phyloP scores from a whole-genome alignment of 2,113 vertebrate genomes.

The Chionis minor region DNA sequence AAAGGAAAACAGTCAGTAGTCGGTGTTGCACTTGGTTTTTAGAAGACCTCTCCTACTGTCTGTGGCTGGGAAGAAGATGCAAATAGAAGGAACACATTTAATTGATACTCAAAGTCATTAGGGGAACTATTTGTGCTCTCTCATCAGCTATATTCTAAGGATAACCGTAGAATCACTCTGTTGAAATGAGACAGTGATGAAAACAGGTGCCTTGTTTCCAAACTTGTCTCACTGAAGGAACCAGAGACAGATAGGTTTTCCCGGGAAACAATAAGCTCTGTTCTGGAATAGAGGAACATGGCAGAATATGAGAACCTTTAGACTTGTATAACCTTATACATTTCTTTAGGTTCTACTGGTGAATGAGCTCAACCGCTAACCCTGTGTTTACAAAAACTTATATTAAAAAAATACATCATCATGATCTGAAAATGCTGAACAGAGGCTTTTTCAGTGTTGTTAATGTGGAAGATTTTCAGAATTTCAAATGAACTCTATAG shows the following conservation, averaged over 20 bases:
- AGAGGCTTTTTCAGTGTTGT: not conserved
- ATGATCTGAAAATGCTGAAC: not conserved
- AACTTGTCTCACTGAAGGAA: not conserved
- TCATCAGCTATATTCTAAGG: not conserved
- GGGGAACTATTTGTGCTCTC: not conserved
- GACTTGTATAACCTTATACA: fast-evolving
- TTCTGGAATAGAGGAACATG: not conserved
- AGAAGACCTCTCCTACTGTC: not conserved
- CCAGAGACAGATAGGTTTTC: not conserved
- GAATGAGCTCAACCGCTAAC: not conserved
- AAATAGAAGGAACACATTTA: not conserved
- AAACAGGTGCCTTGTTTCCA: not conserved
- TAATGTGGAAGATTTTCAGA: not conserved
- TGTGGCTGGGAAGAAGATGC: not conserved
- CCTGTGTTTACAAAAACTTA: not conserved
- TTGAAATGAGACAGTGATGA: not conserved
- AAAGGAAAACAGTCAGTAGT: not conserved
- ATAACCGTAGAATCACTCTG: not conserved
- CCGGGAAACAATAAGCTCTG: fast-evolving
- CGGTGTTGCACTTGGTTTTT: not conserved
- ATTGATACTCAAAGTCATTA: not conserved
- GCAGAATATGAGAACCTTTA: not conserved
- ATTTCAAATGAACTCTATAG: not conserved
- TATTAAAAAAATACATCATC: not conserved
- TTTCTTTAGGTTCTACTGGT: not conserved